Percentiles rank a stretch among this genome's conserved stretches.
These are phyloP conservation scores for Acanthosepion pharaonis DNA, from an alignment of 2,888 invertebrate species.

Conservation along the genomic window DNA sequence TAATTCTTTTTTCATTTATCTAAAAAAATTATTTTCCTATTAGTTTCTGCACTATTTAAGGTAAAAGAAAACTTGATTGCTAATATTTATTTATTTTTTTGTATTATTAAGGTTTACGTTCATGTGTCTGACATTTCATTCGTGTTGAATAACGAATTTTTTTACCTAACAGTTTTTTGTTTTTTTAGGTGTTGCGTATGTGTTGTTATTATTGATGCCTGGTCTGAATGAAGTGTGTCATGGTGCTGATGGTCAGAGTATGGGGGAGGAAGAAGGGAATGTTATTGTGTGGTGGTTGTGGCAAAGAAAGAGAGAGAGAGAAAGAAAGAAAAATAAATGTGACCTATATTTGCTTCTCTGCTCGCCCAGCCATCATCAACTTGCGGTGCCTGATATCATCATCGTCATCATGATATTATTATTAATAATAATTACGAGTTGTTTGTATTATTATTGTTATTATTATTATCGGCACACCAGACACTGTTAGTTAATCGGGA, in stretches of 20 bases:
- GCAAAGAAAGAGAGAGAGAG: too few species aligned
- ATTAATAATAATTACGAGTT: neutral
- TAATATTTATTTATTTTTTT: neutral
- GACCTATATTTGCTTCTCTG: constrained; percentile 17
- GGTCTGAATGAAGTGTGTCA: neutral
- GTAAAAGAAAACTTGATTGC: neutral
- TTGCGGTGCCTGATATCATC: neutral
- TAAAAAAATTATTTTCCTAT: too few species aligned
- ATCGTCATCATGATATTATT: neutral
- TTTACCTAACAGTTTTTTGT: neutral
- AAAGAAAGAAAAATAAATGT: neutral
- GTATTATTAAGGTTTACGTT: neutral
- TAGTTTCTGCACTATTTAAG: too few species aligned
- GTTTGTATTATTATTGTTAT: neutral
- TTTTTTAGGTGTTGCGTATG: neutral
- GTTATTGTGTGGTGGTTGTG: neutral
- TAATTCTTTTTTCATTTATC: too few species aligned
- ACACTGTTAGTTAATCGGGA: neutral
- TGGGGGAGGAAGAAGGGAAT: neutral
- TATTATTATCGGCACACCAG: neutral
- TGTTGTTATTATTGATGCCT: constrained; percentile 6
- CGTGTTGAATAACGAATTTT: too few species aligned
- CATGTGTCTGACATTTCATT: neutral
- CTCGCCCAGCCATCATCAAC: neutral
- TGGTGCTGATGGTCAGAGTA: neutral